Base-by-base conservation (phyloP, 1,140 invertebrate species). In the Drosophila nigromelanica region DNA sequence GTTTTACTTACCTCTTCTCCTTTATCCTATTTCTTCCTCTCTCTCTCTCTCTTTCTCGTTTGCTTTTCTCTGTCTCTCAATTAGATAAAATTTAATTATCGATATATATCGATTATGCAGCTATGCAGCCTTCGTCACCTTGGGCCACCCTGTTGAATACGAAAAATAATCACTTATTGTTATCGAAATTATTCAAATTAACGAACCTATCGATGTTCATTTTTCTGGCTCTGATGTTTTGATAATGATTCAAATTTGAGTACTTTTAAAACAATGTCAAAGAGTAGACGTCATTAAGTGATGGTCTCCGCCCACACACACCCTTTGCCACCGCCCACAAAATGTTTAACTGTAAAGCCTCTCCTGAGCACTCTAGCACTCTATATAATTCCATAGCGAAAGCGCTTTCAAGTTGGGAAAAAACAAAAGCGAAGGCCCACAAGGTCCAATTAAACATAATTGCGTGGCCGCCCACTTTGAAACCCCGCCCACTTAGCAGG, bases 381-480 rank as follows among this genome's bases (percentile, higher is more conserved):
- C 48, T 39, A 50, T 43, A 27, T 40, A 55, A 56, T 66, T 30
- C 39, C 39, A 30, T 11, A 18, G 33, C 35, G 51, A 7, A 58
- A 58, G 40, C 18, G 60, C 60, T 71, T 42, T 71, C 35, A 63
- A 70, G n/a, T 62, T 6, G n/a, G 8, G 15, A 18, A 15, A 39
- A 79, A 64, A 61, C 58, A 61, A 70, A 85, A 64, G 79, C 62
- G 48, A 67, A 58, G 59, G 80, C 47, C 80, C 80, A 76, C 72
- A 73, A 83, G 80, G 80, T 83, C 80, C 80, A 83, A 83, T 83
- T 85, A 83, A 83, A 85, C 72, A 83, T 80, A 83, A 83, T 83
- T 83, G 64, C 64, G 50, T 55, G 39, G 71, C 72, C 60, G 66
- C 72, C 80, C 42, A 15, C 14, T 27, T 27, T 30, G 10, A 69